phyloP scores from a whole-genome alignment of 2,888 invertebrate species.

The Embidobia sp. region DNA sequence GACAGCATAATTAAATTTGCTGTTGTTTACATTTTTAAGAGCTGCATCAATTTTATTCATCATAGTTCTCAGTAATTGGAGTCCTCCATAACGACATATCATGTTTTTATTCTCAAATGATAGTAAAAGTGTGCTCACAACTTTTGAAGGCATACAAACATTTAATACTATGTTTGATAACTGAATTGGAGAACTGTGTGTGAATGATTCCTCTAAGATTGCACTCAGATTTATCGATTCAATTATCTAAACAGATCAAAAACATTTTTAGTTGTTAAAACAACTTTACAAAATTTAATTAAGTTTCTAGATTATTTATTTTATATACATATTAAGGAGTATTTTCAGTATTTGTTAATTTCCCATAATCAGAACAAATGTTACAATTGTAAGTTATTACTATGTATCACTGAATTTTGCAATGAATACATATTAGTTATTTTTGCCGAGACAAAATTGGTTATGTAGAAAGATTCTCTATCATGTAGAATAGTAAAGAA shows the following conservation, averaged over 20 bases:
- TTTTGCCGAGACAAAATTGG: no score
- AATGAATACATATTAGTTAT: no score
- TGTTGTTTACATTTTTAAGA: no score
- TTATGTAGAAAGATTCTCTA: no score
- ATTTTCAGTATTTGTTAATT: no score
- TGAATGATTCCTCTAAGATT: constrained; percentile 82
- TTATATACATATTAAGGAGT: no score
- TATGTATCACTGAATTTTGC: no score
- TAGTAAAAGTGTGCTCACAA: constrained; percentile 81
- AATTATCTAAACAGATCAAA: constrained; percentile 70
- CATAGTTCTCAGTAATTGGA: constrained; percentile 80
- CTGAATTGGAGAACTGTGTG: constrained; percentile 82
- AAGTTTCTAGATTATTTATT: neutral
- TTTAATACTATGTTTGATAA: constrained; percentile 83
- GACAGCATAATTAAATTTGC: no score
- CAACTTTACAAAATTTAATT: no score
- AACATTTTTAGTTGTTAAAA: neutral
- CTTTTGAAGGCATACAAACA: constrained; percentile 82
- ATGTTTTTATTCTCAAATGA: constrained; percentile 71
- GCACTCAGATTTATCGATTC: constrained; percentile 70
- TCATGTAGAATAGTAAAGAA: no score
- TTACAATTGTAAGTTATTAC: no score
- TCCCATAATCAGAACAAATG: no score
- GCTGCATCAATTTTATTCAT: constrained; percentile 81
- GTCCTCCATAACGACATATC: constrained; percentile 76